A percentile compares a stretch with the other conserved stretches of the same genome.
Conservation (phyloP, 2,797 vertebrate species). For the Rousettus madagascariensis region DNA sequence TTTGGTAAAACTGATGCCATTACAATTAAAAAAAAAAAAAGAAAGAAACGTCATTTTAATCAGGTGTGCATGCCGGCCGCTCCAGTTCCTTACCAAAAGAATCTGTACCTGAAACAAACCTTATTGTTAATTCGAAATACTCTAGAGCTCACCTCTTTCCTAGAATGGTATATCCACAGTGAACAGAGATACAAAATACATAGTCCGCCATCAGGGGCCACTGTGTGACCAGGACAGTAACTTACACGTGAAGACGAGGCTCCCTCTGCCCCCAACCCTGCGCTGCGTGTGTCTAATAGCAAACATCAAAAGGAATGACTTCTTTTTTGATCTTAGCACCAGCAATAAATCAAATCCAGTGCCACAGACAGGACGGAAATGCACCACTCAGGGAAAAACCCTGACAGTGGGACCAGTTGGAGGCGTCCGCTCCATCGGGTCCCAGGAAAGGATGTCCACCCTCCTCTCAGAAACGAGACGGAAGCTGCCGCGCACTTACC, state of each 20-base stretch:
- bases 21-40: not conserved
- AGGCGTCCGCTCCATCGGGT: conserved; percentile 13
- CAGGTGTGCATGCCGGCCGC: not conserved
- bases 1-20: conserved; percentile 46
- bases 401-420: not conserved
- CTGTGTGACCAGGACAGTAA: not conserved
- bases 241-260: not conserved
- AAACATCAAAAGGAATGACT: conserved; percentile 66
- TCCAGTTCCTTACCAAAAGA: not conserved
- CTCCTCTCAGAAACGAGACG: not conserved
- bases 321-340: conserved; percentile 67
- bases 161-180: not conserved
- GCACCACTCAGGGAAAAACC: conserved; percentile 49
- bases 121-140: conserved; percentile 6
- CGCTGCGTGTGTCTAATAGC: conserved; percentile 48
- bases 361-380: conserved; percentile 40
- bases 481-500: not conserved
- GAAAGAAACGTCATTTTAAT: not conserved
- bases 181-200: not conserved
- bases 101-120: not conserved
- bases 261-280: not conserved
- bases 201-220: not conserved
- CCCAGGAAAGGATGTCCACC: not conserved
- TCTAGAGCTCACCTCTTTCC: conserved; percentile 1
- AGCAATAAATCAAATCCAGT: conserved; percentile 50